Conservation (phyloP, 2,888 invertebrate species). For the Sycophila texana region DNA sequence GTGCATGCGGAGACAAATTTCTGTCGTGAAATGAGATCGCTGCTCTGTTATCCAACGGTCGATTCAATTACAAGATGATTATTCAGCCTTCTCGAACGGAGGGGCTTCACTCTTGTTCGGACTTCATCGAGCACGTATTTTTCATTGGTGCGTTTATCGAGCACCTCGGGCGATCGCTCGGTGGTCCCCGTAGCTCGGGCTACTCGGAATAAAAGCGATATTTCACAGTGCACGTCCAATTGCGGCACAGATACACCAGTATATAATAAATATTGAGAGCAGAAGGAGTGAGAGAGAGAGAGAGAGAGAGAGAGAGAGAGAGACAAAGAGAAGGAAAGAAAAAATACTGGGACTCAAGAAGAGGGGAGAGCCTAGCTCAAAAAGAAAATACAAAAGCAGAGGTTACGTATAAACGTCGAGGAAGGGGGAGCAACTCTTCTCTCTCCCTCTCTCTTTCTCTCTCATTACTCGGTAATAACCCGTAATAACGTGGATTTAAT, state of each 20-base stretch:
- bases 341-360: background rate
- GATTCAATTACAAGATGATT: background rate
- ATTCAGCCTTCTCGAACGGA: background rate
- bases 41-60: too few species aligned
- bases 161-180: constrained; percentile 34
- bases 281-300: constrained; percentile 11
- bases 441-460: constrained; percentile 48
- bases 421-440: constrained; percentile 57
- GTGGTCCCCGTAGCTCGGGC: constrained; percentile 35
- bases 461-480: constrained; percentile 70
- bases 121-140: background rate
- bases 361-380: constrained; percentile 20
- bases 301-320: constrained; percentile 20
- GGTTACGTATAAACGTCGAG: constrained; percentile 63
- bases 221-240: constrained; percentile 2
- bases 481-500: constrained; percentile 71
- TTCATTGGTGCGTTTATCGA: constrained; percentile 9
- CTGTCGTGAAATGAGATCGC: background rate
- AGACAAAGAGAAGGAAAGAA: constrained; percentile 19
- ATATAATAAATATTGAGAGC: constrained; percentile 4
- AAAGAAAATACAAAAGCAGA: background rate
- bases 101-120: background rate
- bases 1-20: background rate
- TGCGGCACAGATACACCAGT: background rate
- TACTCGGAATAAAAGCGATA: constrained; percentile 13